These are phyloP conservation scores for Tetrao urogallus DNA, from an alignment of 2,113 vertebrate genomes.

Conservation along the genomic window DNA sequence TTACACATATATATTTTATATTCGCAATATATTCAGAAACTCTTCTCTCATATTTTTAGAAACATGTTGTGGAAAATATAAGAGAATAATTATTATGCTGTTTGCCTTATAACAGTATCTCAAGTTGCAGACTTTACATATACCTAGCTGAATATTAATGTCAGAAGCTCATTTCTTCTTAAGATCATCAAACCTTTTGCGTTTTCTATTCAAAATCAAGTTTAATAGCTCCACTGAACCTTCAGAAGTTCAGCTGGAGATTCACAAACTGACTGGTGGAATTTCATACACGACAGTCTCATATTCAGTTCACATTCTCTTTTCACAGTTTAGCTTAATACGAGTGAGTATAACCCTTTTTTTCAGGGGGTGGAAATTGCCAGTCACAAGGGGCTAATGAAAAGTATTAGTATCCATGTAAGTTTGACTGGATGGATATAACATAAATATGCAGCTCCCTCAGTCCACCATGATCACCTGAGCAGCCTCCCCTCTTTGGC, in stretches of 20 bases:
- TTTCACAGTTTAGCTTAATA: neutral
- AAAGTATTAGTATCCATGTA: neutral
- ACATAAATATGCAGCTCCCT: neutral
- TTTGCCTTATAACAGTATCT: neutral
- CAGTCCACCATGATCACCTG: fast-evolving
- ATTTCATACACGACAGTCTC: neutral
- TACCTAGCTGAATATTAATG: neutral
- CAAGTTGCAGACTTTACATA: neutral
- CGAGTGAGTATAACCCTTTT: neutral
- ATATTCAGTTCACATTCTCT: neutral
- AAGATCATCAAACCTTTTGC: neutral
- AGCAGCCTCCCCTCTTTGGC: neutral
- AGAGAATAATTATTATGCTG: neutral
- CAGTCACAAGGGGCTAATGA: neutral
- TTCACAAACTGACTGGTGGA: neutral
- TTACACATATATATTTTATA: neutral
- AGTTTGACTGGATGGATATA: neutral
- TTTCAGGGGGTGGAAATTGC: neutral
- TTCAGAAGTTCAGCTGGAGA: neutral
- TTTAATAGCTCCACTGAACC: neutral
- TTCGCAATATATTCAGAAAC: neutral
- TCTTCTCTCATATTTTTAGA: neutral
- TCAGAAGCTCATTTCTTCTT: neutral
- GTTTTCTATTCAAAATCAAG: neutral
- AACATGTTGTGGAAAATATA: neutral